phyloP scores from a whole-genome alignment of 1,140 invertebrate genomes.

The Rhagoletis zephyria region DNA sequence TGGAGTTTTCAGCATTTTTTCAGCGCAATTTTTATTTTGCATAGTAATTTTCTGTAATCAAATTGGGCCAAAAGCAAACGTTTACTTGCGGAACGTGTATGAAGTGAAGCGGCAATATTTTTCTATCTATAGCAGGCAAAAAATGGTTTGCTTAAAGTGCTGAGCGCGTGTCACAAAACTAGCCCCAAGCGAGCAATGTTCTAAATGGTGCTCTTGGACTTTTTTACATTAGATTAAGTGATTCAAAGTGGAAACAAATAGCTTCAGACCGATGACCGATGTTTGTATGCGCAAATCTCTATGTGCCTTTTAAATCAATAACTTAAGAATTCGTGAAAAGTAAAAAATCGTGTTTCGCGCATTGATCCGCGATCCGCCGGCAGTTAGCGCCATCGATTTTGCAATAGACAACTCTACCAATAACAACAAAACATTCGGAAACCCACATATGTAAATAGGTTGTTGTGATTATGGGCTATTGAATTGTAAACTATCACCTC shows the following conservation, averaged over 20 bases:
- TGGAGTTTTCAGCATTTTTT: slow-evolving; percentile 48
- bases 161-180: slow-evolving; percentile 28
- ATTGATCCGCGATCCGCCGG: slow-evolving; percentile 35
- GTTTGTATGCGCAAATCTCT: neutral
- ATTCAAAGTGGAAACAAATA: neutral
- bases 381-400: slow-evolving; percentile 45
- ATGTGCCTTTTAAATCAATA: neutral
- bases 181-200: neutral
- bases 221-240: neutral
- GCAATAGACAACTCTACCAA: slow-evolving; percentile 6
- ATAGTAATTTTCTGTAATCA: slow-evolving; percentile 4
- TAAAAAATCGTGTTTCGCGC: too few relatives aligned
- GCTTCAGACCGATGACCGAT: too few relatives aligned
- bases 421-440: slow-evolving; percentile 34
- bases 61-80: too few relatives aligned
- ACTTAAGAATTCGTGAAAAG: neutral
- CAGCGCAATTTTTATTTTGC: slow-evolving; percentile 49
- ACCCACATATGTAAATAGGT: slow-evolving; percentile 1
- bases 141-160: neutral
- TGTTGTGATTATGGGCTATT: slow-evolving; percentile 19
- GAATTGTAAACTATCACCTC: neutral
- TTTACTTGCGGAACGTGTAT: neutral
- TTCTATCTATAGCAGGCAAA: neutral
- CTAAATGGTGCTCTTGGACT: neutral
- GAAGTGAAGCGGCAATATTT: neutral